These are phyloP conservation scores for Coendou prehensilis DNA, from an alignment of 2,797 vertebrate species.

Conservation along the genomic window DNA sequence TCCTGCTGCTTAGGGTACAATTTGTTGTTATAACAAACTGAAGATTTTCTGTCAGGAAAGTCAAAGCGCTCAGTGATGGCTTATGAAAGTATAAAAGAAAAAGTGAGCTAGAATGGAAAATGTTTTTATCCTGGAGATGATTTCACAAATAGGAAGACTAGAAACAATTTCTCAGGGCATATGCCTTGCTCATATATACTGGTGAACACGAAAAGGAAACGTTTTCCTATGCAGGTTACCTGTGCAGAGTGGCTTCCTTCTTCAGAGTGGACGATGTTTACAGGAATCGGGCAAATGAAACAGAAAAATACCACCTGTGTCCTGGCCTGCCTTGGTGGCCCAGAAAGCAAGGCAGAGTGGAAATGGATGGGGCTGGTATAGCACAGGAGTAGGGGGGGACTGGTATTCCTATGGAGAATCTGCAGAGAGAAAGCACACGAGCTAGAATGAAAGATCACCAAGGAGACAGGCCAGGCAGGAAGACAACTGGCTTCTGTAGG, in stretches of 20 bases:
- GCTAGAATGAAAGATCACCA: background rate
- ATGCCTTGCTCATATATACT: fast-evolving
- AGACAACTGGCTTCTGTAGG: background rate
- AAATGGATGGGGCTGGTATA: background rate
- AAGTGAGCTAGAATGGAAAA: slow-evolving; percentile 65
- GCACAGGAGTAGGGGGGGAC: background rate
- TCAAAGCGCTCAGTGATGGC: slow-evolving; percentile 80
- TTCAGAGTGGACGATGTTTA: background rate
- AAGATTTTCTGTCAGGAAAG: slow-evolving; percentile 85
- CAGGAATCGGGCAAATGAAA: background rate
- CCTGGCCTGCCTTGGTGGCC: background rate
- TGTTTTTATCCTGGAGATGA: slow-evolving; percentile 76
- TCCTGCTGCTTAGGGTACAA: slow-evolving; percentile 83
- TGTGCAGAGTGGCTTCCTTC: background rate
- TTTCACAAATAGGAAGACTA: slow-evolving; percentile 68
- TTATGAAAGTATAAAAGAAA: slow-evolving; percentile 71
- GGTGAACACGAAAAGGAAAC: background rate
- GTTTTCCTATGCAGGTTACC: background rate
- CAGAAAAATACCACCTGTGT: background rate
- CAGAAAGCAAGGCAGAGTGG: background rate
- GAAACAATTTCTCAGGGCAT: slow-evolving; percentile 26
- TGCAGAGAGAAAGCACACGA: background rate
- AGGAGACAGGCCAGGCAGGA: background rate
- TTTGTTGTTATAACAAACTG: slow-evolving; percentile 88
- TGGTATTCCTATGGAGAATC: background rate